phyloP scores from a whole-genome alignment of 2,797 vertebrate genomes.

The Anabas testudineus region DNA sequence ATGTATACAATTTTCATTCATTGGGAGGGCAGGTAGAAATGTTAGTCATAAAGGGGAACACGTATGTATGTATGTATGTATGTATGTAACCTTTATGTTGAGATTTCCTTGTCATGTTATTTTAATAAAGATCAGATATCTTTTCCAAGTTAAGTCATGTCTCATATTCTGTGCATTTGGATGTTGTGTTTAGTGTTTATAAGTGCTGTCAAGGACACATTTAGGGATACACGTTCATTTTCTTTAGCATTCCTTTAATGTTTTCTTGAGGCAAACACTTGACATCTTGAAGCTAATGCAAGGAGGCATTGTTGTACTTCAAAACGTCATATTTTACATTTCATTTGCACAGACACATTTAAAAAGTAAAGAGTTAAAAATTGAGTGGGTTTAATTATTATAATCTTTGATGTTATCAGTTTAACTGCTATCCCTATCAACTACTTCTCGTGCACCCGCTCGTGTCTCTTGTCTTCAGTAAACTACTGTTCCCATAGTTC shows the following conservation, averaged over 20 bases:
- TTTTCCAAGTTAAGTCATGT: slow-evolving; percentile 25
- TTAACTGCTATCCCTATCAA: not conserved
- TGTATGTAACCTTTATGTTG: slow-evolving; percentile 62
- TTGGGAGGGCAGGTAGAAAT: slow-evolving; percentile 51
- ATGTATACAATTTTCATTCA: slow-evolving; percentile 62
- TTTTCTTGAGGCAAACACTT: not conserved
- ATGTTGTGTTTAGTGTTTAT: not conserved
- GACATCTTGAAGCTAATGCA: not conserved
- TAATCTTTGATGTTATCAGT: not conserved
- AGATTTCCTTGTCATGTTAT: slow-evolving; percentile 55
- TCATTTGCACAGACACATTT: not conserved
- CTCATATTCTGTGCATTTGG: slow-evolving; percentile 28
- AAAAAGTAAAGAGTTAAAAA: not conserved
- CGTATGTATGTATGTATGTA: too few species aligned
- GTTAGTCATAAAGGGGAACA: slow-evolving; percentile 36
- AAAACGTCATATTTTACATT: not conserved
- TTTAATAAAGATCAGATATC: slow-evolving; percentile 77
- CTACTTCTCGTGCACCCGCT: slow-evolving; percentile 8
- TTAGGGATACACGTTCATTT: not conserved
- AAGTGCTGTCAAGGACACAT: not conserved
- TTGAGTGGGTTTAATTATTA: not conserved
- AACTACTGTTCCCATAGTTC: slow-evolving; percentile 85
- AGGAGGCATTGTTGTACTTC: not conserved
- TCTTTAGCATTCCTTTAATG: not conserved
- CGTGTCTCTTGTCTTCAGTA: not conserved